Evolutionary conservation across 2,888 invertebrate genomes (phyloP).

Genomic region (Scelioninae gen. 2): DNA sequence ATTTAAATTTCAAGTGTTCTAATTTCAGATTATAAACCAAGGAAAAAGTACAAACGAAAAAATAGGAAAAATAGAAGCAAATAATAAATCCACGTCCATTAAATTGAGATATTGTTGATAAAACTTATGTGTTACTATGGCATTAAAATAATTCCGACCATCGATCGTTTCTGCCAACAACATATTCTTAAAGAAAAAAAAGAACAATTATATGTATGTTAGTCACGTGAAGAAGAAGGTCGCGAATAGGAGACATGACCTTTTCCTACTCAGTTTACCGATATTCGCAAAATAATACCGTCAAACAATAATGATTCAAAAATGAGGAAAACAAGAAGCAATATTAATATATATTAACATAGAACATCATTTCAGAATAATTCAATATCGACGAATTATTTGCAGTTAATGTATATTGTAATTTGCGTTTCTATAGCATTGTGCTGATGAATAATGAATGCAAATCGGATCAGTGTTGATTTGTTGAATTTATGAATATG

Average conservation of each 20-base stretch:
- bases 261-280: neutral
- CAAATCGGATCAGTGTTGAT: slow-evolving; percentile 38
- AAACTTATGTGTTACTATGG: neutral
- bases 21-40: too few species aligned
- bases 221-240: slow-evolving; percentile 26
- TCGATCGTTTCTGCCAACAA: slow-evolving; percentile 7
- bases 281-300: slow-evolving; percentile 12
- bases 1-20: too few species aligned
- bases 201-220: slow-evolving; percentile 21
- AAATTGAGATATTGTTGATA: too few species aligned
- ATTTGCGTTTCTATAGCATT: slow-evolving; percentile 8
- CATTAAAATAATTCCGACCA: slow-evolving; percentile 4
- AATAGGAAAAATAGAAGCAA: too few species aligned
- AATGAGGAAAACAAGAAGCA: too few species aligned
- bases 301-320: too few species aligned
- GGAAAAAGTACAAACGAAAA: too few species aligned
- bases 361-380: neutral
- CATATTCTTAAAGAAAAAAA: slow-evolving; percentile 5
- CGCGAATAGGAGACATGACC: slow-evolving; percentile 10
- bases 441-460: slow-evolving; percentile 38
- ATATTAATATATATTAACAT: slow-evolving; percentile 3
- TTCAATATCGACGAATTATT: slow-evolving; percentile 3
- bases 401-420: neutral
- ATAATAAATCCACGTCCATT: too few species aligned
- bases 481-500: slow-evolving; percentile 36